Percentiles rank a stretch among this genome's conserved stretches.
Evolutionary conservation across 1,140 invertebrate species (phyloP).

Genomic region (Dufourea novaeangliae): DNA sequence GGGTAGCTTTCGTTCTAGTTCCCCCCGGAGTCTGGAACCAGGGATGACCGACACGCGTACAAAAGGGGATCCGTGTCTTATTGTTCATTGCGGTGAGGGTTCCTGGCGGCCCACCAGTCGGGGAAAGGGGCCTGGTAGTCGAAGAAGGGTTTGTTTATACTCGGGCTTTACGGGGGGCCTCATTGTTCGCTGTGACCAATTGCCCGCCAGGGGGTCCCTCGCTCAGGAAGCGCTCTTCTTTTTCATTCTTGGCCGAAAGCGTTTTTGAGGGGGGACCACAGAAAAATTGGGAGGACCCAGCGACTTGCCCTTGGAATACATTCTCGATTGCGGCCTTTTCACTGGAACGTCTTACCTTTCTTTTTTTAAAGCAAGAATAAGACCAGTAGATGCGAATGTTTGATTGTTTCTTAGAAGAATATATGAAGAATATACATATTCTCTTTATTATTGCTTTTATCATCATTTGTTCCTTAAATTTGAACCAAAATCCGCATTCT

Average conservation of each 20-base stretch:
- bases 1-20: neutral
- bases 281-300: neutral
- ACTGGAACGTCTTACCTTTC: neutral
- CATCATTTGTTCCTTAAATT: too few species aligned
- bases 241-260: conserved; percentile 56
- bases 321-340: neutral
- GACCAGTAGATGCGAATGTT: too few species aligned
- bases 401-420: too few species aligned
- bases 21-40: neutral
- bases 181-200: conserved; percentile 75
- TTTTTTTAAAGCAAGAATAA: neutral
- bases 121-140: conserved; percentile 21
- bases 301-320: neutral
- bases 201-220: conserved; percentile 58
- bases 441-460: too few species aligned
- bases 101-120: conserved; percentile 39
- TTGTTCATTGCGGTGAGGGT: conserved; percentile 67
- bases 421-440: too few species aligned
- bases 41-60: conserved; percentile 42
- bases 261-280: neutral
- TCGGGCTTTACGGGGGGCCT: conserved; percentile 58
- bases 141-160: conserved; percentile 74
- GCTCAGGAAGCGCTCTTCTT: conserved; percentile 53
- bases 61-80: conserved; percentile 54
- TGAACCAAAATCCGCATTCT: too few species aligned